Base-by-base conservation (phyloP, 2,113 vertebrate genomes). In the Haemorhous mexicanus region DNA sequence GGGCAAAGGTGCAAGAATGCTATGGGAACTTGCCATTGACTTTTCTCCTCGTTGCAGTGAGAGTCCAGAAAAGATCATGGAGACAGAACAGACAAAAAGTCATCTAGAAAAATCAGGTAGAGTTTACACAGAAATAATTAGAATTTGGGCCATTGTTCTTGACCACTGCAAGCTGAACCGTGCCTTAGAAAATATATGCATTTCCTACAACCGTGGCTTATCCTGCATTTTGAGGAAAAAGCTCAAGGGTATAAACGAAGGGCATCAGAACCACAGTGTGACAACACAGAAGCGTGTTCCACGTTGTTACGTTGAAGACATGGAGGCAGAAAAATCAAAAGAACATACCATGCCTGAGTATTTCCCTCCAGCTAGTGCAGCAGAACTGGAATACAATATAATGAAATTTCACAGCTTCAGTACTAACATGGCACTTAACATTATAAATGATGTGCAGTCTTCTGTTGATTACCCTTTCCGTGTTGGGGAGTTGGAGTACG, bases 371-470 rank as follows among this genome's bases (percentile, higher is more conserved):
- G 98, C 98, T 67, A 98, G 98, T 55, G 89, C 97, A 5, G 95
- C 97, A 69, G 98, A 98, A 79, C 93, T 98, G 2, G 98, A 98
- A 73, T 98, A 98, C 62, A 98, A 97, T 63, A 98, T 98, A 67
- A 98, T 98, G 97, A 98, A 98, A 85, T 98, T 98, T 82, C 98
- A 98, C 87, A 98, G 98, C 94, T 98, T 98, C 96, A 98, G 98
- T 94, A 98, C 97, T 70, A 97, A 97, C 90, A 98, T 98, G 98
- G 98, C 98, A 0, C 97, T 97, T 55, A 98, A 98, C 88, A 98
- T 98, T 78, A 96, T 98, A 56, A 98, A 93, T 6, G 97, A 98
- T 61, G 96, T 95, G 22, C 97, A 94, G 11, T 93, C 94, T 9
- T 94, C 96, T 8, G 98, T 98, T 62, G 98, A 98, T 84, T 98